Conservation (phyloP, 2,888 invertebrate species). For the Altica lythri region DNA sequence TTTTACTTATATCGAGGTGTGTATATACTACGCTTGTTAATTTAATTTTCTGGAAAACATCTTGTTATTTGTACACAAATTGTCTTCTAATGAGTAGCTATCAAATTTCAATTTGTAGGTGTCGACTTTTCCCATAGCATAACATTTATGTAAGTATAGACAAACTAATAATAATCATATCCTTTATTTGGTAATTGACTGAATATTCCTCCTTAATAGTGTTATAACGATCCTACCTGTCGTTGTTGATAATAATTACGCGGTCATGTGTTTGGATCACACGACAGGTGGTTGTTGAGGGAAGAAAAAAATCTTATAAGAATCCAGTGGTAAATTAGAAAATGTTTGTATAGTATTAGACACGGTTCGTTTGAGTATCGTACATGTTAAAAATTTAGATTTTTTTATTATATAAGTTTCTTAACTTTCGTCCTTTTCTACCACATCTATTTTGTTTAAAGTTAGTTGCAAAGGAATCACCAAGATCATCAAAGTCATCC, state of each 20-base stretch:
- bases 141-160: too few relatives aligned
- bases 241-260: slow-evolving; percentile 22
- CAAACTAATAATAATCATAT: slow-evolving; percentile 38
- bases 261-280: slow-evolving; percentile 28
- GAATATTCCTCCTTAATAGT: slow-evolving; percentile 36
- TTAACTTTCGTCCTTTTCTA: too few relatives aligned
- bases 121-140: slow-evolving; percentile 38
- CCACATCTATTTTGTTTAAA: too few relatives aligned
- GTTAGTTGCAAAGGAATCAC: too few relatives aligned
- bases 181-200: slow-evolving; percentile 43
- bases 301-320: slow-evolving; percentile 1
- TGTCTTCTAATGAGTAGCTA: neutral
- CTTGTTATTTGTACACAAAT: neutral
- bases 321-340: neutral
- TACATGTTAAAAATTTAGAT: too few relatives aligned
- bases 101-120: slow-evolving; percentile 21
- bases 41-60: neutral
- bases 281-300: slow-evolving; percentile 7
- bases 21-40: too few relatives aligned
- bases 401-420: too few relatives aligned
- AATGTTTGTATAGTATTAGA: too few relatives aligned
- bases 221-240: slow-evolving; percentile 35
- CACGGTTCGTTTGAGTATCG: too few relatives aligned
- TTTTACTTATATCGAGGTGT: neutral
- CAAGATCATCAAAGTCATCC: too few relatives aligned